Conservation (phyloP, 2,888 invertebrate genomes). For the Eupithecia exiguata region DNA sequence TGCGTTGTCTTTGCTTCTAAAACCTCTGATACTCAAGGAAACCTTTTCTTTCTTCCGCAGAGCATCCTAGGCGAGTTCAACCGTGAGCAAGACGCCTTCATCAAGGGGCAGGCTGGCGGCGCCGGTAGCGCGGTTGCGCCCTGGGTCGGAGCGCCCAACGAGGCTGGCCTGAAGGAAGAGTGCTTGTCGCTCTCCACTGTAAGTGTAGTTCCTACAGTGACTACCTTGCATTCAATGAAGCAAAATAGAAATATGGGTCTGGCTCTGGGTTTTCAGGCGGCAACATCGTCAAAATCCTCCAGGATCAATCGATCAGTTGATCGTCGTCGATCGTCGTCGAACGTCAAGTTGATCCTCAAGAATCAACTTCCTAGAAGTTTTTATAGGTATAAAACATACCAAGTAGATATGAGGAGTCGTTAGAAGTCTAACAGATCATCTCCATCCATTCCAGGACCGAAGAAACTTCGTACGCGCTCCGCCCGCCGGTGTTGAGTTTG, state of each 20-base stretch:
- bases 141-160: slow-evolving; percentile 98
- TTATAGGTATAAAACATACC: no score
- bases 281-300: slow-evolving; percentile 86
- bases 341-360: no score
- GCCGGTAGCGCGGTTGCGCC: slow-evolving; percentile 91
- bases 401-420: no score
- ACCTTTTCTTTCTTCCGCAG: slow-evolving; percentile 75
- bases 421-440: not conserved
- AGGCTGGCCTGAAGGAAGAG: slow-evolving; percentile 96
- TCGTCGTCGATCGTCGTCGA: no score
- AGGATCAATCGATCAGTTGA: no score
- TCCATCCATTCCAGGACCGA: slow-evolving; percentile 88
- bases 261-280: not conserved
- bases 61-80: slow-evolving; percentile 98
- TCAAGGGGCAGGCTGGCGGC: slow-evolving; percentile 93
- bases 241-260: not conserved
- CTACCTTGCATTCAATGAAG: no score
- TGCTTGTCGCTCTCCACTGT: slow-evolving; percentile 96
- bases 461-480: slow-evolving; percentile 99
- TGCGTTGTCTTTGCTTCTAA: not conserved
- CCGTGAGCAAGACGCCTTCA: slow-evolving; percentile 98
- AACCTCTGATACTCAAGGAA: not conserved
- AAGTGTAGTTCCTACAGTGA: slow-evolving; percentile 17
- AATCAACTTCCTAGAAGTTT: no score
- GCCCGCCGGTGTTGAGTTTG: slow-evolving; percentile 96